Conservation (phyloP, 2,888 invertebrate species). For the Acronicta psi region DNA sequence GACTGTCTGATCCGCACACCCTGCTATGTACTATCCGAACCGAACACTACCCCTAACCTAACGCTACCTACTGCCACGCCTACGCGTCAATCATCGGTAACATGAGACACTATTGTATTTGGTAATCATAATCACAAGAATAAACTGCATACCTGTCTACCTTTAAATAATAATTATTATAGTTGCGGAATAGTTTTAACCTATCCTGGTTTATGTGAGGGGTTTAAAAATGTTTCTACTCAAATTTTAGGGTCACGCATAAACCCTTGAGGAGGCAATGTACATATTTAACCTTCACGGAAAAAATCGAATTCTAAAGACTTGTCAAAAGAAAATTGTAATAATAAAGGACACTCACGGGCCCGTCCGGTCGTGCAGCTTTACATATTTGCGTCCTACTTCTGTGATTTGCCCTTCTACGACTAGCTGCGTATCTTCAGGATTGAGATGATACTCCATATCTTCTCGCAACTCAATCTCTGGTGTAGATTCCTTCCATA, state of each 20-base stretch:
- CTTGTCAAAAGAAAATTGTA: neutral
- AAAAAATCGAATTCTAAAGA: no score
- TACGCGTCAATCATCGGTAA: no score
- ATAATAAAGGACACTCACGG: constrained; percentile 76
- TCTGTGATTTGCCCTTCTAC: constrained; percentile 73
- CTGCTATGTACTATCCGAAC: constrained; percentile 58
- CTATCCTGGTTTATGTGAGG: no score
- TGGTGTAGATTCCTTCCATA: constrained; percentile 91
- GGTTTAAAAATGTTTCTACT: no score
- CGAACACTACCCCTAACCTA: constrained; percentile 12
- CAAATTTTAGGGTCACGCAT: no score
- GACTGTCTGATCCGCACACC: constrained; percentile 79
- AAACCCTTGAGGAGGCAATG: no score
- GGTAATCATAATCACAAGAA: no score
- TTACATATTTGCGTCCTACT: constrained; percentile 78
- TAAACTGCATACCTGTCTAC: no score
- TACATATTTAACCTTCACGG: no score
- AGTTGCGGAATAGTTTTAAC: no score
- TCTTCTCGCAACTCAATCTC: constrained; percentile 82
- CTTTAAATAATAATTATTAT: no score
- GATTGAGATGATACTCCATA: constrained; percentile 71
- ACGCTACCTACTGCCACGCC: constrained; percentile 5
- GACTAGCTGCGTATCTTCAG: constrained; percentile 76
- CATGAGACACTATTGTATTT: no score
- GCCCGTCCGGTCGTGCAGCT: constrained; percentile 72